Evolutionary conservation across 2,888 invertebrate genomes (phyloP).

Genomic region (Cryptus armator): DNA sequence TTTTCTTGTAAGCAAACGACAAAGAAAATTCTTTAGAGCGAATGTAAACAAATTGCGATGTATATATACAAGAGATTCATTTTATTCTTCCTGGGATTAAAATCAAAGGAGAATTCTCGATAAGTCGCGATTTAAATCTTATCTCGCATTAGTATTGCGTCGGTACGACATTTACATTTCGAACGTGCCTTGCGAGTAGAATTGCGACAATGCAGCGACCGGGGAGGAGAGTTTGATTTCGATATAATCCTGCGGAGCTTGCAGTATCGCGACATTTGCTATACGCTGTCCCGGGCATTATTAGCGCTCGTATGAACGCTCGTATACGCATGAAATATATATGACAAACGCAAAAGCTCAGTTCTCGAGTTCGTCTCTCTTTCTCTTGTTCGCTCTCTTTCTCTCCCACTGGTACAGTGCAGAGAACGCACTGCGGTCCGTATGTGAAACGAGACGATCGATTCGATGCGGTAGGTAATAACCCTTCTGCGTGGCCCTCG

Average conservation of each 20-base stretch:
- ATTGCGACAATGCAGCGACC: slow-evolving; percentile 44
- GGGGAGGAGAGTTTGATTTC: slow-evolving; percentile 18
- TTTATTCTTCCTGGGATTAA: slow-evolving; percentile 16
- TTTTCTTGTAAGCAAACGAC: too few relatives aligned
- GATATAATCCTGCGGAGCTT: slow-evolving; percentile 56
- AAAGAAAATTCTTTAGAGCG: not conserved
- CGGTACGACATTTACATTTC: slow-evolving; percentile 42
- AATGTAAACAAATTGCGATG: not conserved
- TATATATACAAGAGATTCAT: not conserved
- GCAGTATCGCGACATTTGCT: slow-evolving; percentile 52
- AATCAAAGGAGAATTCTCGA: slow-evolving; percentile 23
- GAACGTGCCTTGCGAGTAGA: slow-evolving; percentile 37
- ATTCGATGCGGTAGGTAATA: slow-evolving; percentile 68
- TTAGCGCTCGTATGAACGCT: slow-evolving; percentile 16
- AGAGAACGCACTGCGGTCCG: slow-evolving; percentile 28
- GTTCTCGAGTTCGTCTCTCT: slow-evolving; percentile 16
- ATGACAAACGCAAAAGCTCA: slow-evolving; percentile 43
- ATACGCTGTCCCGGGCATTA: slow-evolving; percentile 3
- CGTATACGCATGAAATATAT: not conserved
- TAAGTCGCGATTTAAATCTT: slow-evolving; percentile 36
- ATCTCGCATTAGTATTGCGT: slow-evolving; percentile 25
- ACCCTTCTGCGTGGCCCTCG: slow-evolving; percentile 52
- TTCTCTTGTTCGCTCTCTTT: not conserved
- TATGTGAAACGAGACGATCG: slow-evolving; percentile 56
- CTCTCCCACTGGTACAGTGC: slow-evolving; percentile 30